Evolutionary conservation across 2,797 vertebrate genomes (phyloP).

Genomic region (Telmatherina bonti): DNA sequence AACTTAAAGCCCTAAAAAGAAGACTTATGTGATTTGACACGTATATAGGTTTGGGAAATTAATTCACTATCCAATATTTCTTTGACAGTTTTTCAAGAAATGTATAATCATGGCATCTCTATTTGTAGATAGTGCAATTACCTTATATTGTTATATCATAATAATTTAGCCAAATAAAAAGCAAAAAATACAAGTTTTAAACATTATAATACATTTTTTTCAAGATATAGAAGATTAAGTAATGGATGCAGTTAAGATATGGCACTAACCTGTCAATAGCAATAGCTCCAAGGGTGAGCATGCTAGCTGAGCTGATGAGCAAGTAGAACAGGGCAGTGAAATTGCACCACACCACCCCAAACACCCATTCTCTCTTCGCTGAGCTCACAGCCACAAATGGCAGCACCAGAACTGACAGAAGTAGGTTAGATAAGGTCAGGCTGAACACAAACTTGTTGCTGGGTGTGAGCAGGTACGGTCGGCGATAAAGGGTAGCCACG

Average conservation of each 20-base stretch:
- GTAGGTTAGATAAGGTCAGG: constrained; percentile 95
- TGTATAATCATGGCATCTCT: too few relatives aligned
- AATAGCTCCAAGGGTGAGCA: constrained; percentile 97
- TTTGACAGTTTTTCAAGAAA: too few relatives aligned
- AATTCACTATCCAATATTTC: too few relatives aligned
- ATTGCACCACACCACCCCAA: constrained; percentile 99
- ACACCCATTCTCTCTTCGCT: constrained; percentile 92
- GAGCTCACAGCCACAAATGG: constrained; percentile 95
- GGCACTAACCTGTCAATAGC: constrained; percentile 93
- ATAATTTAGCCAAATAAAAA: neutral
- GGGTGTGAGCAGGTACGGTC: constrained; percentile 95
- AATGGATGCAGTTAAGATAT: neutral
- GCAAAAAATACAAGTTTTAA: neutral
- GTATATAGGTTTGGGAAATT: too few relatives aligned
- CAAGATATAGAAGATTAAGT: too few relatives aligned
- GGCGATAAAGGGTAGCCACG: constrained; percentile 92
- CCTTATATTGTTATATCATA: neutral
- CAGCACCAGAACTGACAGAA: constrained; percentile 92
- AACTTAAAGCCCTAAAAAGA: too few relatives aligned
- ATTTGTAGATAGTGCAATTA: too few relatives aligned
- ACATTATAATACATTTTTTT: neutral
- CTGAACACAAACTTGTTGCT: constrained; percentile 99
- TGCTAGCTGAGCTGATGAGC: constrained; percentile 98
- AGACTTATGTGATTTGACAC: too few relatives aligned
- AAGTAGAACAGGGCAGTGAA: constrained; percentile 97